Base-by-base conservation (phyloP, 2,113 vertebrate genomes). In the Limanda limanda region DNA sequence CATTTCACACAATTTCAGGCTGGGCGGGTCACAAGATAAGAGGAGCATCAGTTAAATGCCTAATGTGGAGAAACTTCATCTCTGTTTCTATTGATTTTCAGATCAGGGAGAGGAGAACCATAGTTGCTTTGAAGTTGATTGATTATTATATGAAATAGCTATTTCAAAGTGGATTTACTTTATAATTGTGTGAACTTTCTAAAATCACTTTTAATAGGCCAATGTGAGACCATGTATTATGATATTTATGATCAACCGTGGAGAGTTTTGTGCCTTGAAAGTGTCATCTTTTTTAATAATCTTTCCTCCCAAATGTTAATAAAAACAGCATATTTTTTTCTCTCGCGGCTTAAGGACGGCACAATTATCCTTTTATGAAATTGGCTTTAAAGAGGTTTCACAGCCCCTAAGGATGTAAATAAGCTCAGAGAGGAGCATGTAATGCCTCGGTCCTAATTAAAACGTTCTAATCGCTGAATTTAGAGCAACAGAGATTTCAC, bases 391-490 rank as follows among this genome's bases (percentile, higher is more conserved):
- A 90, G 86, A 80, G 86, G 86, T 78, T 84, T 84, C 81, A 81
- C 64, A 74, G 21, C 76, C 83, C 84, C 78, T 81, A 72, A 84
- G 81, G 79, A 84, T 78, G 74, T 37, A 71, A 75, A 86, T 90
- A 79, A 84, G 89, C 83, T 71, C 67, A 78, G 76, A 84, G 84
- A 81, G 81, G 65, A 74, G 76, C 80, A 73, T 89, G 82, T 89
- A 91, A 91, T 90, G 87, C 86, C 82, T 82, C 80, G 78, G 79
- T 87, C 76, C 71, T 76, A 88, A 90, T 90, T 79, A 90, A 89
- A 88, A 89, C 79, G 74, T 31, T 68, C 81, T 89, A 84, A 89
- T 87, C 80, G 74, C 69, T 60, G 85, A 71, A 89, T 87, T 87
- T 85, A 82, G 84, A 83, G 74, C 81, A 74, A 55, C 54, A 40